Percentiles rank a stretch among this genome's conserved stretches.
These are phyloP conservation scores for Calcarius lapponicus DNA, from an alignment of 2,797 vertebrate genomes.

Conservation along the genomic window DNA sequence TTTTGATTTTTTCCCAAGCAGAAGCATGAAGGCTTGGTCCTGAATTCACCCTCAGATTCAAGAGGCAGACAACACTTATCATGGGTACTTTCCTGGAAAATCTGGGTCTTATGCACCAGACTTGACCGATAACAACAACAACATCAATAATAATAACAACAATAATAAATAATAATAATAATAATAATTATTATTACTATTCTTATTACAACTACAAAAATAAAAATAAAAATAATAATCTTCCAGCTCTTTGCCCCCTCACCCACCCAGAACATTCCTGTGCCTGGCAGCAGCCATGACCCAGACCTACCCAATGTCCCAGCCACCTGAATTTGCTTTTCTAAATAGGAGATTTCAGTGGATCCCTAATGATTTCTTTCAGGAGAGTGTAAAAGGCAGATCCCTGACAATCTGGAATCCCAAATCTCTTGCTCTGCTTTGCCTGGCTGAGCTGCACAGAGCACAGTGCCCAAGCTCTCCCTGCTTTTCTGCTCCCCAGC, in stretches of 20 bases:
- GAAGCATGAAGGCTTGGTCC: background rate
- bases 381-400: background rate
- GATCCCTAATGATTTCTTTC: background rate
- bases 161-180: background rate
- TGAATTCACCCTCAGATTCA: background rate
- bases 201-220: no score
- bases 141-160: background rate
- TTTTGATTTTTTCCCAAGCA: background rate
- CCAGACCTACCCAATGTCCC: background rate
- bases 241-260: background rate
- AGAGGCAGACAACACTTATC: background rate
- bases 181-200: background rate
- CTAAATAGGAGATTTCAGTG: background rate
- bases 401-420: background rate
- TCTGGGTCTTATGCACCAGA: background rate
- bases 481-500: background rate
- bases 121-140: background rate
- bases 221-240: background rate
- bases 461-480: rapidly evolving
- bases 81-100: background rate
- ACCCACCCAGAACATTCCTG: background rate
- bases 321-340: background rate
- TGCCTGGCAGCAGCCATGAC: background rate
- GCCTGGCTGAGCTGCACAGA: background rate
- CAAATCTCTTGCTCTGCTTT: background rate